Evolutionary conservation across 2,888 invertebrate species (phyloP), one percentile per base, ranked within the genome.

Genomic region (Petrolisthes cinctipes): DNA sequence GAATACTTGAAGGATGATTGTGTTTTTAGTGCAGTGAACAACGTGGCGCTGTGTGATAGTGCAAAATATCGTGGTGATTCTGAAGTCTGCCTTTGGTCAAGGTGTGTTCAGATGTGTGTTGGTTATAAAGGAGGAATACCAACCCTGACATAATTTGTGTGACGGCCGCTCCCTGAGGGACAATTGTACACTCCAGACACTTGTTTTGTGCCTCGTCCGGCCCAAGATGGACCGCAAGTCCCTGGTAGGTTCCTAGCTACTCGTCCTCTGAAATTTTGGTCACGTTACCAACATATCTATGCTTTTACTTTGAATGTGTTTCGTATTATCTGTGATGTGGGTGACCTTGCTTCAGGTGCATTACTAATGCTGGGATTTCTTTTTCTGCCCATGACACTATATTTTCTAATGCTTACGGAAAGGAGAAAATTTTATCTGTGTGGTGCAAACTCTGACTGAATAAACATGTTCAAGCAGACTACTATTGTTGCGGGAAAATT

Each of bases 171-270:
- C 80, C 80, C 81, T 73, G 80, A 85, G 80, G 80, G 85, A 81
- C 80, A 78, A 9, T 78, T 54, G 51, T 81, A 80, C 37, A 71
- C 85, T 73, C 57, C 85, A 85, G 80, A 57, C 80, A 73, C 85
- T 81, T 80, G 66, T 80, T 71, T 76, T 85, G 71, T 80, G 66
- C 80, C 81, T 81, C 85, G 80, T 81, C 82, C 73, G 61, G 78
- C 53, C 79, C 86, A 83, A 83, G 79, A 87, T 87, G 86, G 86
- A 87, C 61, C 83, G 86, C 68, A 87, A 87, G 86, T 80, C 86
- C 79, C 86, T 87, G 86, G 86, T 87, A 87, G 83, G 86, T 87
- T 83, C 75, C 14, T 73, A 71, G n/a, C 37, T n/a, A 80, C 9
- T 79, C 80, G 85, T 68, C n/a, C 54, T 79, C n/a, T 80, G 23